Conservation (phyloP, 2,888 invertebrate genomes). For the Drosophila neotestacea region DNA sequence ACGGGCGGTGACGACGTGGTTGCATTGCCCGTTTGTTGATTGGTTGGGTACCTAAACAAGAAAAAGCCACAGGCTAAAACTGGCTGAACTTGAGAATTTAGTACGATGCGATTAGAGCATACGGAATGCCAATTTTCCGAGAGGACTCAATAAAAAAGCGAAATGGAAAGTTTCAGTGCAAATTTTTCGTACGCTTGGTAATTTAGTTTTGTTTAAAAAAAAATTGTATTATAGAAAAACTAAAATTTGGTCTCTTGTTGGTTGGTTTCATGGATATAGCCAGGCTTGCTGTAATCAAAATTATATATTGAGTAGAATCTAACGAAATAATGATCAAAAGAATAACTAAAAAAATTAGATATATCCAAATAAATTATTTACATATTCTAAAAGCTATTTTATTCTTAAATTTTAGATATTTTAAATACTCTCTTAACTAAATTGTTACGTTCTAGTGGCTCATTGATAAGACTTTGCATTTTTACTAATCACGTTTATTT, state of each 20-base stretch:
- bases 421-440: too few species aligned
- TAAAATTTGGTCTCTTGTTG: constrained; percentile 45
- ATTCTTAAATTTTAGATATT: background rate
- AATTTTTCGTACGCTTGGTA: constrained; percentile 57
- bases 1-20: constrained; percentile 48
- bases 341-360: background rate
- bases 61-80: constrained; percentile 18
- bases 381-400: background rate
- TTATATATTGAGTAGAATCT: background rate
- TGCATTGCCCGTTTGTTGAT: constrained; percentile 37
- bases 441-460: background rate
- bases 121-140: constrained; percentile 34
- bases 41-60: constrained; percentile 1
- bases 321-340: constrained; percentile 6
- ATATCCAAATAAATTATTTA: too few species aligned
- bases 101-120: constrained; percentile 24
- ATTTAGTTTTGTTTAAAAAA: constrained; percentile 47
- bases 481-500: constrained; percentile 78
- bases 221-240: constrained; percentile 33
- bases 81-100: constrained; percentile 42
- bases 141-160: constrained; percentile 26
- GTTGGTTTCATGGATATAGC: constrained; percentile 34
- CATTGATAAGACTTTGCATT: constrained; percentile 47
- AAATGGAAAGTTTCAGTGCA: constrained; percentile 40
- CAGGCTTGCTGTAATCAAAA: constrained; percentile 39